Evolutionary conservation across 2,797 vertebrate genomes (phyloP), one percentile per base, ranked within the genome.

Genomic region (Setipinna tenuifilis): DNA sequence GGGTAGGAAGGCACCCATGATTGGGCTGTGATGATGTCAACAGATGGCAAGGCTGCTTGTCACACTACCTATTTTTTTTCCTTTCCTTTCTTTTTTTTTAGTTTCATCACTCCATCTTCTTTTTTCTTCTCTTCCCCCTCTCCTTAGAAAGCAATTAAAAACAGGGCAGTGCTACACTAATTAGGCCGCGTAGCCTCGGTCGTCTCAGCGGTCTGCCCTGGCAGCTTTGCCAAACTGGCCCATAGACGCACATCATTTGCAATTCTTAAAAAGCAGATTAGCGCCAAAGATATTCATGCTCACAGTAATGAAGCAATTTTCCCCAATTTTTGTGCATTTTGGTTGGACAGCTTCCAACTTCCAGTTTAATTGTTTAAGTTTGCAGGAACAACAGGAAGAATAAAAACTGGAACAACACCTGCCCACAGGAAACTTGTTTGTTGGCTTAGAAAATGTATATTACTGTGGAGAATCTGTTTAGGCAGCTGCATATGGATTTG

Each of bases 1-100:
- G n/a, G 35, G 81, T 83, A 54, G 80, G 35, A 2, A 87, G 31
- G 31, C 35, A 6, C 68, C 35, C 82, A 50, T 81, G 82, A 86
- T 87, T 89, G 84, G 82, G 57, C 83, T 59, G 14, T 44, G 44
- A 84, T 82, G 81, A 25, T 31, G 28, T 65, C 88, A 81, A 23
- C 87, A 88, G 88, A 86, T 89, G 90, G 83, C 86, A 21, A 21
- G 46, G 19, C 57, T 57, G 48, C 87, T 89, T 81, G 81, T 87
- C 59, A 59, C 35, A 11, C 82, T 86, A 46, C 61, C 35, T 10
- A 78, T 85, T 57, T 82, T 59, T 54, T 80, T 82, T 62, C 59
- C 61, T 85, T 54, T 48, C 46, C 46, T 48, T 48, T 48, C 46
- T 48, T 48, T 48, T 48, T 54, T 14, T 54, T 54, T 54, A 3